Evolutionary conservation across 2,113 vertebrate species (phyloP), one percentile per base, ranked within the genome.

Genomic region (Leptocoma aspasia): DNA sequence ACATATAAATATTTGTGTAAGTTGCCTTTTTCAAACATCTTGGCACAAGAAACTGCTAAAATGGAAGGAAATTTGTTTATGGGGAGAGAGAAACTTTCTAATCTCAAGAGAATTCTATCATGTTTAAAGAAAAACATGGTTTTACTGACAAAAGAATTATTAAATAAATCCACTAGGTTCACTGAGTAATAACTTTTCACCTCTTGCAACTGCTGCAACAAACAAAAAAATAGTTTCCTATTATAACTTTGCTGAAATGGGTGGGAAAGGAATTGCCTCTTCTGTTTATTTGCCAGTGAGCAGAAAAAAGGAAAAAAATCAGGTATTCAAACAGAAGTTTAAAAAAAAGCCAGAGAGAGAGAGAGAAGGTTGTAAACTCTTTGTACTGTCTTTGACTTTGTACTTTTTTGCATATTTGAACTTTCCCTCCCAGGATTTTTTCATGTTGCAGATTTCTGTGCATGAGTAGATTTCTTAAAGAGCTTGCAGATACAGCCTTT

Each of bases 361-460:
- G 21, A 77, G 47, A 93, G 63, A 47, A 95, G 85, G 72, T 91
- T 79, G 39, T 79, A 45, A 65, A 82, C 72, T 92, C 78, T 94
- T 96, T 93, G 79, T 97, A 63, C 35, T 92, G 72, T 52, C 77
- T 95, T 95, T 96, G 73, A 82, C 90, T 97, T 96, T 95, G 86
- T 97, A 76, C 82, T 94, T 52, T 93, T 95, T 87, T 47, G 24
- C 89, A 33, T 82, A 93, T 96, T 97, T 97, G 84, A 97, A 80
- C 56, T 92, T 60, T 94, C 73, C 33, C 75, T 97, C 49, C 28
- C 50, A 96, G 85, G 69, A 84, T 35, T 57, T 90, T 95, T 96
- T 95, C 10, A 5, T 91, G 27, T 71, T 96, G 71, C 69, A 87
- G 37, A 92, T 77, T 90, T 93, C 57, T 92, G 78, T 95, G 94